Evolutionary conservation across 92 coral and sea anemone genomes (phyloP).

Genomic region (Galaxea fascicularis): DNA sequence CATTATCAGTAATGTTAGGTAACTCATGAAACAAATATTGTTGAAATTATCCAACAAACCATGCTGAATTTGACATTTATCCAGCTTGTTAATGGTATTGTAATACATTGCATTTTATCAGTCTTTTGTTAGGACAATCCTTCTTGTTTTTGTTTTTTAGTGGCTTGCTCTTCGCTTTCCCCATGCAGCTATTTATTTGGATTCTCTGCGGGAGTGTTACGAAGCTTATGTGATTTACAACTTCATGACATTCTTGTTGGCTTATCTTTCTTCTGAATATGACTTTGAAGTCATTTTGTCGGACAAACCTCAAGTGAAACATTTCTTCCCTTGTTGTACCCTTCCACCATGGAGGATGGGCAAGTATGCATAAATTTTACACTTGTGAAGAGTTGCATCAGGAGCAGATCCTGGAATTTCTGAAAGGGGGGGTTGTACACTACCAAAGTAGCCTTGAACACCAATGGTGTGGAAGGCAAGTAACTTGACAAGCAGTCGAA

Average conservation of each 20-base stretch:
- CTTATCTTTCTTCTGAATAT: slow-evolving; percentile 74
- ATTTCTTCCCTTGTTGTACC: slow-evolving; percentile 87
- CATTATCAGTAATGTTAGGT: background rate
- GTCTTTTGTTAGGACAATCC: background rate
- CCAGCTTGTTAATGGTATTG: no score
- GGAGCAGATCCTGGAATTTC: no score
- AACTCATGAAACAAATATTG: no score
- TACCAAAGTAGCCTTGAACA: no score
- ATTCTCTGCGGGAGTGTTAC: slow-evolving; percentile 92
- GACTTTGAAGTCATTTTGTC: slow-evolving; percentile 74
- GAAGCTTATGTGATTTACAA: slow-evolving; percentile 92
- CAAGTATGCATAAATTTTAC: slow-evolving; percentile 30
- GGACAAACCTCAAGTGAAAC: slow-evolving; percentile 78
- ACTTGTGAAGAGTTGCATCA: no score
- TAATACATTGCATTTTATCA: background rate
- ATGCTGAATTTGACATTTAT: no score
- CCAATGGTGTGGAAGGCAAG: no score
- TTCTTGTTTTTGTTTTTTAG: slow-evolving; percentile 35
- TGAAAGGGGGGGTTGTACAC: no score
- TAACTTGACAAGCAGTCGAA: no score
- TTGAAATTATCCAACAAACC: no score
- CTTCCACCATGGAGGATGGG: slow-evolving; percentile 90
- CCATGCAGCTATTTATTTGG: slow-evolving; percentile 88
- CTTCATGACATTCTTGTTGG: slow-evolving; percentile 84
- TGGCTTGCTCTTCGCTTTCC: slow-evolving; percentile 97